Base-by-base conservation (phyloP, 2,888 invertebrate genomes). In the Leucozona laternaria region DNA sequence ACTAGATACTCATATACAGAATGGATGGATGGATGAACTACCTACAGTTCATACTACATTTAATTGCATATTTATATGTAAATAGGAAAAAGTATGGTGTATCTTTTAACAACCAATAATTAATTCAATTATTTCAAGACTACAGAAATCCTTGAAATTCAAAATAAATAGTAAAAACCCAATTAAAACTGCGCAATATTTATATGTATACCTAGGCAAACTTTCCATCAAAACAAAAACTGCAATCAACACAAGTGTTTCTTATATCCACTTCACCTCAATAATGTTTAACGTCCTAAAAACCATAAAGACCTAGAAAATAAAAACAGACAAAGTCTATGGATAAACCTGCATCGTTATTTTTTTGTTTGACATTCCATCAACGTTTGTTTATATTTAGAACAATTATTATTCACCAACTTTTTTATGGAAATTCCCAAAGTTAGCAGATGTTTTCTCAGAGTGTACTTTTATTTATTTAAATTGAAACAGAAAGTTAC, bases 161-260 rank as follows among this genome's bases (percentile, higher is more conserved):
- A 10, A 57, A 31, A 17, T 17, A 2, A 45, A 10, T 31, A 31
- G 1, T 7, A 31, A 4, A 17, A 34, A 57, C 0, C 0, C 7
- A 6, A 20, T 10, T 22, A 50, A 50, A 11, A 50, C 25, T 62
- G 62, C 62, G 62, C 43, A 62, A 43, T 62, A 43, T 17, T 17
- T n/a, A n/a, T n/a, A n/a, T n/a, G n/a, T n/a, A n/a, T n/a, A n/a
- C n/a, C n/a, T 62, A 28, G 43, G 43, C 4, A 11, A 62, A 43
- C 1, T 11, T 28, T 28, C 28, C 7, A 28, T 28, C 4, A 55
- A 15, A 55, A 6, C 7, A 25, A 28, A 55, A 28, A 13, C 15
- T 55, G 53, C 50, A 55, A 6, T 55, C n/a, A 25, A n/a, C 25
- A 25, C 53, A 55, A 28, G 28, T 55, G 28, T 50, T 50, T 15